Evolutionary conservation across 2,888 invertebrate genomes (phyloP), one percentile per base, ranked within the genome.

Genomic region (Heliconius aoede): DNA sequence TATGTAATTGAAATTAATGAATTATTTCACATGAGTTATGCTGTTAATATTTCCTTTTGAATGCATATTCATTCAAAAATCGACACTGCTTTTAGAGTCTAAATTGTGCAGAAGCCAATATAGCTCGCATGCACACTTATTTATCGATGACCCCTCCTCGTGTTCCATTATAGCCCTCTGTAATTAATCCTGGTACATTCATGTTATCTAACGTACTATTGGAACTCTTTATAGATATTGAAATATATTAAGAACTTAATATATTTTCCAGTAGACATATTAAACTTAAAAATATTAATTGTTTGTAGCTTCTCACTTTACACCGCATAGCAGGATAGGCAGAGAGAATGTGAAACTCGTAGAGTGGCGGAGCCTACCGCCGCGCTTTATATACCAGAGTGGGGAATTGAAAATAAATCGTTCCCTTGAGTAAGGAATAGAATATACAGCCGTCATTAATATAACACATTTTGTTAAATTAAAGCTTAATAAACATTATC

Each of bases 111-210:
- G 75, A 62, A 55, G 77, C 77, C 79, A 79, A 77, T 73, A 71
- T 62, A 65, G 36, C 13, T 62, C 79, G 74, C 58, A 72, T 65
- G 72, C 61, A 55, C 75, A 73, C 75, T 73, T 79, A 73, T 71
- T 79, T 73, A 76, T 77, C 77, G 77, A 76, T 73, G 68, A 73
- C 71, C 73, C 72, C 61, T 67, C 73, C 72, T 79, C 73, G 74
- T 67, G 58, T 72, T 73, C 72, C 60, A 30, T 79, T 79, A 76
- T 75, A 79, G 64, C 73, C 55, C 61, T 61, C 36, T 76, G 77
- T 76, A 79, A 79, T 79, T 77, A 79, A 79, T 76, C 75, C 65
- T 51, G 73, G 72, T 73, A 71, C 73, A 77, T 71, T 77, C 77
- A 73, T 72, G 61, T 40, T 68, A 21, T 73, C 40, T 36, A 40